Percentiles rank a stretch among this genome's conserved stretches.
phyloP scores from a whole-genome alignment of 2,113 vertebrate species.

The Mesitornis unicolor region DNA sequence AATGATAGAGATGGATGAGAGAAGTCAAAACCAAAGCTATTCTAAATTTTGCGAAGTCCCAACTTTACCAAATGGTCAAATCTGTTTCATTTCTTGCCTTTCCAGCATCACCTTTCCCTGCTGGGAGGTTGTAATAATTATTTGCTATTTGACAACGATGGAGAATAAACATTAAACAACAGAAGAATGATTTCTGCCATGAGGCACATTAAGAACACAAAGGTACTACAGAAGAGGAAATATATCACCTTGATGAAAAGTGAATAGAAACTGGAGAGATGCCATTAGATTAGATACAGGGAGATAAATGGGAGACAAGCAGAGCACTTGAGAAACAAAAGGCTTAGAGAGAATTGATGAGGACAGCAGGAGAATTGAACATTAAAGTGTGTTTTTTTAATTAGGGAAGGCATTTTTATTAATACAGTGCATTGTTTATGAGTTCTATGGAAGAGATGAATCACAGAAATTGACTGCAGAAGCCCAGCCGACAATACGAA shows the following conservation, averaged over 20 bases:
- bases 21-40: background rate
- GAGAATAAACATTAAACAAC: conserved; percentile 1
- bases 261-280: conserved; percentile 16
- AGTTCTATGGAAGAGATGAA: conserved; percentile 8
- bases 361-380: background rate
- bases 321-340: conserved; percentile 12
- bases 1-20: background rate
- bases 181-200: background rate
- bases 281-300: conserved; percentile 30
- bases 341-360: conserved; percentile 3
- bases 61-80: background rate
- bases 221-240: background rate
- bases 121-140: background rate
- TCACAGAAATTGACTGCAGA: background rate
- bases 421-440: background rate
- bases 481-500: background rate
- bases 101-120: background rate
- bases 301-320: conserved; percentile 26
- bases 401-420: conserved; percentile 35
- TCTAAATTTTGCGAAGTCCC: background rate
- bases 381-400: conserved; percentile 9
- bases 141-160: background rate
- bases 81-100: background rate
- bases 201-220: background rate
- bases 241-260: conserved; percentile 20